A percentile compares a stretch with the other conserved stretches of the same genome.
Evolutionary conservation across 2,888 invertebrate species (phyloP).

Genomic region (Apomyelois bistriatella): DNA sequence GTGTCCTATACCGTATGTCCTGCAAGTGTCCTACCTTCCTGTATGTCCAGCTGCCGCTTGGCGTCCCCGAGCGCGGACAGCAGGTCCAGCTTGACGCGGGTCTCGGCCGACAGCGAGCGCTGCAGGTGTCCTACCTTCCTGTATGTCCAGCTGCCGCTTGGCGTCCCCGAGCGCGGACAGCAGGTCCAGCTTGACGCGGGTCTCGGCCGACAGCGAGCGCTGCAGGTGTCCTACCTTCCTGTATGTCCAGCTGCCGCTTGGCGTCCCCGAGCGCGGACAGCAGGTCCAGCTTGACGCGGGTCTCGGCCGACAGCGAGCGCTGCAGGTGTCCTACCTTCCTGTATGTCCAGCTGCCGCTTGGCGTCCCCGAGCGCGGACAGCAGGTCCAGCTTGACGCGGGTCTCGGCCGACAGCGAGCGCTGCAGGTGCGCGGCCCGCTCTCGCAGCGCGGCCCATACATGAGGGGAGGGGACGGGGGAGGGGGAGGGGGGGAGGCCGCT

Average conservation of each 20-base stretch:
- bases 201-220: conserved; percentile 96
- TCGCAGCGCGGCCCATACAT: conserved; percentile 85
- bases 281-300: conserved; percentile 97
- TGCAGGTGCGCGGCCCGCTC: conserved; percentile 96
- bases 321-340: conserved; percentile 95
- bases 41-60: conserved; percentile 92
- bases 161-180: conserved; percentile 98
- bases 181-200: conserved; percentile 97
- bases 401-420: conserved; percentile 96
- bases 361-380: conserved; percentile 98
- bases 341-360: conserved; percentile 92
- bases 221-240: conserved; percentile 95
- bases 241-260: conserved; percentile 92
- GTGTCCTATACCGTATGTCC: too few species aligned
- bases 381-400: conserved; percentile 97
- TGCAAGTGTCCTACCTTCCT: conserved; percentile 92
- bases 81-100: conserved; percentile 97
- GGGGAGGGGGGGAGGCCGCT: conserved; percentile 79
- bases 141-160: conserved; percentile 92
- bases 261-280: conserved; percentile 98
- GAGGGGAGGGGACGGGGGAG: conserved; percentile 78
- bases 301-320: conserved; percentile 96
- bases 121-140: conserved; percentile 92
- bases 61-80: conserved; percentile 98
- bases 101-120: conserved; percentile 97